These are phyloP conservation scores for Myanophis thanlyinensis DNA, from an alignment of 2,113 vertebrate genomes.

Conservation along the genomic window DNA sequence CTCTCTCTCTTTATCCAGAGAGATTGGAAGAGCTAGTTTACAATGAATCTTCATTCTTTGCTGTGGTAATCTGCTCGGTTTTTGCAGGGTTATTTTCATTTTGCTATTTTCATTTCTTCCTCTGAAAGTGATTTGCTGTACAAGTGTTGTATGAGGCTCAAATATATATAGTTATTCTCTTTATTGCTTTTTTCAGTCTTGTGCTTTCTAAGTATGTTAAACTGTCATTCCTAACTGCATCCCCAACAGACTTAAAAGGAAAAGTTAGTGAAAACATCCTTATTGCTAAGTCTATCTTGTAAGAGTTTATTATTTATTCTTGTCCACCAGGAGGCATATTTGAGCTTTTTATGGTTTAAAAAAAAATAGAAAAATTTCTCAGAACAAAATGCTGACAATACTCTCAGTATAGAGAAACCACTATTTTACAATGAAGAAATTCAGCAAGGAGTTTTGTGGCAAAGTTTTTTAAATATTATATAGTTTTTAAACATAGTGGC, in stretches of 20 bases:
- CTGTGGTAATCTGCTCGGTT: not conserved
- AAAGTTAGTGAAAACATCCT: not conserved
- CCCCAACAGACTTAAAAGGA: not conserved
- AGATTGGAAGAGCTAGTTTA: not conserved
- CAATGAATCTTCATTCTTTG: not conserved
- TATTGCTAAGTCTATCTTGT: not conserved
- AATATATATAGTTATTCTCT: not conserved
- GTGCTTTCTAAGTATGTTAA: not conserved
- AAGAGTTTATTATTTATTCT: not conserved
- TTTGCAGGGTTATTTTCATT: not conserved
- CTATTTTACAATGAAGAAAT: not conserved
- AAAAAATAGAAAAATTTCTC: not conserved
- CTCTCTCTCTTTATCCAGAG: not conserved
- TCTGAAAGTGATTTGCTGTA: not conserved
- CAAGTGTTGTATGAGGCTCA: no score
- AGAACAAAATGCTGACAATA: not conserved
- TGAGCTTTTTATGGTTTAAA: not conserved
- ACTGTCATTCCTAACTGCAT: not conserved
- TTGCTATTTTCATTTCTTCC: not conserved
- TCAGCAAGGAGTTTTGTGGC: not conserved
- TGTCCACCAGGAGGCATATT: slow-evolving; percentile 4
- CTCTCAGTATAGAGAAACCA: not conserved
- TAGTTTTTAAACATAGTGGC: not conserved
- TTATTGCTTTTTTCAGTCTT: not conserved
- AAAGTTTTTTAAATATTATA: not conserved